Evolutionary conservation across 1,140 invertebrate genomes (phyloP).

Genomic region (Drosophila mauritiana): DNA sequence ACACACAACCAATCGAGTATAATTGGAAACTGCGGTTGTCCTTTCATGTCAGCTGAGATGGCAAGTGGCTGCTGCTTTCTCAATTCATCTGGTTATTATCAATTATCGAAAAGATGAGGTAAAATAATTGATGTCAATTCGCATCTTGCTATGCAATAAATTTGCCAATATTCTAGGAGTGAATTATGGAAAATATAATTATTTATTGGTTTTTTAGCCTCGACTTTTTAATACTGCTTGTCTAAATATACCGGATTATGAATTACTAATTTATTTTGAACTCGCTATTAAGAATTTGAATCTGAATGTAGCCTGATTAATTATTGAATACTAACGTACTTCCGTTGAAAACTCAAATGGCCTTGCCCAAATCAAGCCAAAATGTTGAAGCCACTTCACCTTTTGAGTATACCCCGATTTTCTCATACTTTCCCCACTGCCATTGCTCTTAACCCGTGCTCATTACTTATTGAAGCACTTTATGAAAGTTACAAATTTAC

Average conservation of each 20-base stretch:
- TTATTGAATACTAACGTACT: constrained; percentile 12
- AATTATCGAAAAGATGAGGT: constrained; percentile 21
- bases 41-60: constrained; percentile 11
- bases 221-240: too few relatives aligned
- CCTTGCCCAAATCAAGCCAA: constrained; percentile 55
- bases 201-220: background rate
- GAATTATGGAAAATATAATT: background rate
- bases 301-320: constrained; percentile 25
- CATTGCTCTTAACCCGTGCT: constrained; percentile 25
- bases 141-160: background rate
- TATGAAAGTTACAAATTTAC: constrained; percentile 68
- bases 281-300: background rate
- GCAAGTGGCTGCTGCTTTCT: background rate
- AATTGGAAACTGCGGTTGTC: constrained; percentile 52
- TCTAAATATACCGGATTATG: too few relatives aligned
- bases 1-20: constrained; percentile 36
- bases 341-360: constrained; percentile 22
- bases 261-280: too few relatives aligned
- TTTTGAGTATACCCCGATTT: constrained; percentile 7
- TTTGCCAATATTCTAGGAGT: background rate
- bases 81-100: constrained; percentile 33
- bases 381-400: constrained; percentile 48
- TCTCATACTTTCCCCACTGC: background rate
- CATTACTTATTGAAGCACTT: constrained; percentile 78
- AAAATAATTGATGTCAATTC: constrained; percentile 6